These are phyloP conservation scores for Cassiopea xamachana DNA, from an alignment of 30 jellyfish, hydroid and myxozoan genomes.

Conservation along the genomic window DNA sequence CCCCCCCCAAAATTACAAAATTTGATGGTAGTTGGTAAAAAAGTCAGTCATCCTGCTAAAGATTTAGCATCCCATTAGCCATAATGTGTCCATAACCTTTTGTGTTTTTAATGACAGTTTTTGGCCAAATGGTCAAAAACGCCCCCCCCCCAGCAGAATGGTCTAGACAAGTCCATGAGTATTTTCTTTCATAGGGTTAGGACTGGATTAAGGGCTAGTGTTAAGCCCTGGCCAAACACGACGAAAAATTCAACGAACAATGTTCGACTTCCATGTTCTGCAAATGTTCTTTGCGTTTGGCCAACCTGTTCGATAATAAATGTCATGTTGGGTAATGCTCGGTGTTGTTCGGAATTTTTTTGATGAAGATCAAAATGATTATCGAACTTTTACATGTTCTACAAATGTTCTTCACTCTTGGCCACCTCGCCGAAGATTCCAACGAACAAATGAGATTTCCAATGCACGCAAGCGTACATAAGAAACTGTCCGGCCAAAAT, in stretches of 20 bases:
- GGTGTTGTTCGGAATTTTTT: background rate
- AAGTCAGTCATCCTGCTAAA: no score
- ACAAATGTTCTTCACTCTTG: background rate
- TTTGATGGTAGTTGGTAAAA: no score
- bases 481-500: background rate
- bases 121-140: no score
- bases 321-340: background rate
- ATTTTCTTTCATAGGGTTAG: no score
- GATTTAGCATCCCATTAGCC: no score
- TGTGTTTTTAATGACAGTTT: no score
- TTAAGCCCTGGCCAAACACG: background rate
- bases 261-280: background rate
- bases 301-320: background rate
- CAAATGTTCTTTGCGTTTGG: background rate
- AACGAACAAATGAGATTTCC: background rate
- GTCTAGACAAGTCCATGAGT: no score
- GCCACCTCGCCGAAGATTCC: background rate
- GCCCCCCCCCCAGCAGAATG: no score
- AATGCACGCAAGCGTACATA: background rate
- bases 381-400: no score
- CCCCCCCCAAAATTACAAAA: no score
- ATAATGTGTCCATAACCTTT: no score
- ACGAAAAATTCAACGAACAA: background rate
- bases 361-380: background rate
- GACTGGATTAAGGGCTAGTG: background rate